Percentiles rank a stretch among this genome's conserved stretches.
Evolutionary conservation across 2,797 vertebrate species (phyloP).

Genomic region (Microctenopoma stevenorrisi): DNA sequence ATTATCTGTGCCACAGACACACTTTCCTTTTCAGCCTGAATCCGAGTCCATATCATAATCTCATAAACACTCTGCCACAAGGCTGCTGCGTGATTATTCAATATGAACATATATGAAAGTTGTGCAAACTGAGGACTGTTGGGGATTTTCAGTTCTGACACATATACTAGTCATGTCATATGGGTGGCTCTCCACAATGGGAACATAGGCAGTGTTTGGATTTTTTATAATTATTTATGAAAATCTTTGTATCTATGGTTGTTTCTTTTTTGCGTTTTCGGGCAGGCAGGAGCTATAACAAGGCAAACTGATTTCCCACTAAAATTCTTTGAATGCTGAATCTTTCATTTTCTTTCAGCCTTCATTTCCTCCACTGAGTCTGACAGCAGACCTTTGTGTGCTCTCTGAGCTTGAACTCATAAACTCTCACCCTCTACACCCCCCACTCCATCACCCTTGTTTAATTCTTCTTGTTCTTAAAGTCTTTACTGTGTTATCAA

Average conservation of each 20-base stretch:
- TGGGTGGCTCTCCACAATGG: neutral
- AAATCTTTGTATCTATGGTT: no score
- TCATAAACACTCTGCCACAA: neutral
- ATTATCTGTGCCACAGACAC: neutral
- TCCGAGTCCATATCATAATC: neutral
- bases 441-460: no score
- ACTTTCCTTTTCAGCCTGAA: neutral
- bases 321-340: no score
- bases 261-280: no score
- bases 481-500: slow-evolving; percentile 15
- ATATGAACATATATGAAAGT: neutral
- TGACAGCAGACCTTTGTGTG: neutral
- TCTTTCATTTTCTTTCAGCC: no score
- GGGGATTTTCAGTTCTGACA: neutral
- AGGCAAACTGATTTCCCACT: no score
- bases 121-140: neutral
- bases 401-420: neutral
- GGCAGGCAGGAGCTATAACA: no score
- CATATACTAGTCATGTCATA: neutral
- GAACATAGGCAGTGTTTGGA: neutral
- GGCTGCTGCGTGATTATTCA: slow-evolving; percentile 1
- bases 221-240: no score
- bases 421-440: neutral
- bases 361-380: neutral
- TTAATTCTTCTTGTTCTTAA: neutral